Conservation (phyloP, 2,888 invertebrate genomes). For the Caenorhabditis sp. region DNA sequence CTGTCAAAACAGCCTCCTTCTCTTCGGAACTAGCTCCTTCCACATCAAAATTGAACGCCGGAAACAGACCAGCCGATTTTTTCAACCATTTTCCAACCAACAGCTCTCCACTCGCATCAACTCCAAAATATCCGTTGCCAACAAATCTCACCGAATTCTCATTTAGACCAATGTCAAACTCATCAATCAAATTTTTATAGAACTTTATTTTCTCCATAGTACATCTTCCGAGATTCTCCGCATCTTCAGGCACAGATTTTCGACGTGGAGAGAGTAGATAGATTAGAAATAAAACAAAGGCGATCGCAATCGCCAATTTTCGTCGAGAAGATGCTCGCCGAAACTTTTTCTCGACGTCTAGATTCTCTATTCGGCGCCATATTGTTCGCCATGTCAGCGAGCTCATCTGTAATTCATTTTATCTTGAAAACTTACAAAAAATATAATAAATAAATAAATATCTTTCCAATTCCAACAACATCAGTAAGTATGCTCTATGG, state of each 20-base stretch:
- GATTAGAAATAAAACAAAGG: constrained; percentile 27
- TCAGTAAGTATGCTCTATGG: constrained; percentile 22
- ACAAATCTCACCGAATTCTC: constrained; percentile 54
- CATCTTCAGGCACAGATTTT: constrained; percentile 7
- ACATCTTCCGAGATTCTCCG: constrained; percentile 22
- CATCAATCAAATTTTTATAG: constrained; percentile 25
- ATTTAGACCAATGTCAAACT: constrained; percentile 39
- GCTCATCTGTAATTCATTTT: constrained; percentile 21
- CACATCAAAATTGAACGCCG: constrained; percentile 23
- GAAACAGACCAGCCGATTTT: constrained; percentile 16
- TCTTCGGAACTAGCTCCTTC: constrained; percentile 17
- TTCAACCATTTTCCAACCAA: constrained; percentile 17
- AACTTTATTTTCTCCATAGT: constrained; percentile 23
- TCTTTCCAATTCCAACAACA: background rate
- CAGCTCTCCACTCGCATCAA: constrained; percentile 51
- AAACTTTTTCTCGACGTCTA: constrained; percentile 34
- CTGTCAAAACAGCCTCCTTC: constrained; percentile 30
- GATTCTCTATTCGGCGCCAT: constrained; percentile 34
- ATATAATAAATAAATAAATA: constrained; percentile 1
- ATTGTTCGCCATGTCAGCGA: constrained; percentile 30
- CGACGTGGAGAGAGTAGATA: constrained; percentile 22
- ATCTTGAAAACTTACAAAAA: background rate
- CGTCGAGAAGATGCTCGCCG: constrained; percentile 36
- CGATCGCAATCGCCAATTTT: constrained; percentile 11
- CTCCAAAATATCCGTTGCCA: constrained; percentile 63